Evolutionary conservation across 1,140 invertebrate genomes (phyloP).

Genomic region (Harpegnathos saltator): DNA sequence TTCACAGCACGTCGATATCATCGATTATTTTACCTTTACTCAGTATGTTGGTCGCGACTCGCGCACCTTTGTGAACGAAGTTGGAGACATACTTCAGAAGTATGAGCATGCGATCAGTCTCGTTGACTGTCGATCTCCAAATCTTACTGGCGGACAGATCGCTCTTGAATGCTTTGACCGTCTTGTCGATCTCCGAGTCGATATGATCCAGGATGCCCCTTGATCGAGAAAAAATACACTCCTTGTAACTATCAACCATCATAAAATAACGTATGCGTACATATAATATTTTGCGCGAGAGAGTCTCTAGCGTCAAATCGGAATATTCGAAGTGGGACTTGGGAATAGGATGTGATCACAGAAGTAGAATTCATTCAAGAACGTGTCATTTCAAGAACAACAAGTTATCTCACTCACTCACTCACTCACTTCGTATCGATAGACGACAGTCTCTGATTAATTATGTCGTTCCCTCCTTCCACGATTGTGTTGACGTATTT

Average conservation of each 20-base stretch:
- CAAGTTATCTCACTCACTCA: constrained; percentile 52
- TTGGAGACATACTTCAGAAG: constrained; percentile 77
- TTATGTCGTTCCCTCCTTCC: constrained; percentile 73
- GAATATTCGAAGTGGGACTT: neutral
- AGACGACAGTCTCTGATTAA: constrained; percentile 75
- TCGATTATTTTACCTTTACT: constrained; percentile 26
- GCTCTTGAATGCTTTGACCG: constrained; percentile 67
- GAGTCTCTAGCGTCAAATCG: neutral
- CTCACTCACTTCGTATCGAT: constrained; percentile 69
- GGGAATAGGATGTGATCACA: too few species aligned
- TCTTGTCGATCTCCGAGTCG: constrained; percentile 78
- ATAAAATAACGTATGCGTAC: neutral
- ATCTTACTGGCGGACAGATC: constrained; percentile 67
- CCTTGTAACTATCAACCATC: neutral
- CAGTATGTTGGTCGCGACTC: constrained; percentile 30
- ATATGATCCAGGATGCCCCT: constrained; percentile 70
- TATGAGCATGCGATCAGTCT: constrained; percentile 70
- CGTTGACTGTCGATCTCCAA: constrained; percentile 64
- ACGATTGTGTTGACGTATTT: constrained; percentile 68
- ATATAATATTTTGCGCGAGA: neutral
- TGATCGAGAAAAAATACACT: neutral
- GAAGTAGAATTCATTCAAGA: too few species aligned
- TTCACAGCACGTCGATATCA: neutral
- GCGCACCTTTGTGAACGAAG: constrained; percentile 71
- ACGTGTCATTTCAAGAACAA: too few species aligned